These are phyloP conservation scores for Ceratina australensis DNA, from an alignment of 1,140 invertebrate species.

Conservation along the genomic window DNA sequence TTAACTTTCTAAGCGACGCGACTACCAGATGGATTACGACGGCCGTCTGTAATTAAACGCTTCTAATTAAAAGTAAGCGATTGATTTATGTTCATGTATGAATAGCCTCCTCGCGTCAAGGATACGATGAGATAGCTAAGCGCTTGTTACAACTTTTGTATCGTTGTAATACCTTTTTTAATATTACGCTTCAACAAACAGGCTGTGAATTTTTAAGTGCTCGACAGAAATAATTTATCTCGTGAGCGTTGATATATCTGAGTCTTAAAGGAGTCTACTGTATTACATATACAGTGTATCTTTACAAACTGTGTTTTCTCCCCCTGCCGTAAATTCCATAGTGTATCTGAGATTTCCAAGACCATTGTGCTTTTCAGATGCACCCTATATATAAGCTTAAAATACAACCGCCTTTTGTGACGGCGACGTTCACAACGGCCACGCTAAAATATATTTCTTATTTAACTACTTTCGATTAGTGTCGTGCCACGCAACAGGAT, in stretches of 20 bases:
- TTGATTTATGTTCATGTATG: background rate
- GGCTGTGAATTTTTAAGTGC: no score
- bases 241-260: no score
- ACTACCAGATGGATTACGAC: background rate
- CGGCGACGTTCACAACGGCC: background rate
- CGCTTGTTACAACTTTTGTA: no score
- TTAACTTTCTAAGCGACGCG: background rate
- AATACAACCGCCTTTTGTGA: background rate
- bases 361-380: background rate
- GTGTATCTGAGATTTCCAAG: background rate
- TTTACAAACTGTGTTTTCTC: no score
- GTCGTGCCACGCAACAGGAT: slow-evolving; percentile 33
- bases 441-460: background rate
- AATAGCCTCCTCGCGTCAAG: background rate
- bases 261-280: no score
- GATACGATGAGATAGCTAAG: background rate
- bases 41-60: background rate
- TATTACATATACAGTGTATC: no score
- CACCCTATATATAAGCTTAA: background rate
- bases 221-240: no score
- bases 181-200: no score
- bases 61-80: background rate
- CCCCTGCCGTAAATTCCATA: background rate
- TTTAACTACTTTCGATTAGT: slow-evolving; percentile 41
- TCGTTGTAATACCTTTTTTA: no score